A percentile compares a stretch with the other conserved stretches of the same genome.
Conservation (phyloP, 2,113 vertebrate species). For the Merops nubicus region DNA sequence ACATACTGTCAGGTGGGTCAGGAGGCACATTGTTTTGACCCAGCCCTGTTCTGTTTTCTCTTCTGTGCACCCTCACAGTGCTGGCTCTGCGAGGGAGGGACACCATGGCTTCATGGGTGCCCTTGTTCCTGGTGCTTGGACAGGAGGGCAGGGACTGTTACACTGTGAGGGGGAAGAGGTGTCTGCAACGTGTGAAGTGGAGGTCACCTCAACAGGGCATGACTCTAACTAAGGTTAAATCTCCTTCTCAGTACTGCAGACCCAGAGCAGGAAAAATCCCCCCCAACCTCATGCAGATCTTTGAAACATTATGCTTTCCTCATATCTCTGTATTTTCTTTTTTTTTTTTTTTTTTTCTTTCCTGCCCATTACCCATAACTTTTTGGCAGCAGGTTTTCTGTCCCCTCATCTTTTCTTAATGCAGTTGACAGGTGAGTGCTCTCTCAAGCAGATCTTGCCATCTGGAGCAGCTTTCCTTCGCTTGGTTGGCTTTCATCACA, state of each 20-base stretch:
- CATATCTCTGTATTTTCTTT: not conserved
- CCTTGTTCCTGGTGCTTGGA: not conserved
- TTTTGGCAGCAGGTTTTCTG: not conserved
- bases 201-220: not conserved
- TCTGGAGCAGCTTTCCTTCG: slow-evolving; percentile 2
- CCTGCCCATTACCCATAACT: not conserved
- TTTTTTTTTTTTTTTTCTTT: not conserved
- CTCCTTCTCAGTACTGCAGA: not conserved
- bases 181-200: not conserved
- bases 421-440: not conserved
- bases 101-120: not conserved
- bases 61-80: not conserved
- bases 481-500: not conserved
- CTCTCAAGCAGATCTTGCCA: not conserved
- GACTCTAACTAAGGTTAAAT: not conserved
- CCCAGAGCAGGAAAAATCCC: not conserved
- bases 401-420: not conserved
- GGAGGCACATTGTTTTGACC: not conserved
- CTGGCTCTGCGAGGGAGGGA: not conserved
- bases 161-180: not conserved
- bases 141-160: not conserved
- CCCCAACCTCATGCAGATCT: not conserved
- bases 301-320: not conserved
- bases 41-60: not conserved
- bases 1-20: not conserved